Evolutionary conservation across 2,888 invertebrate genomes (phyloP).

Genomic region (Drosophila maculinotata): DNA sequence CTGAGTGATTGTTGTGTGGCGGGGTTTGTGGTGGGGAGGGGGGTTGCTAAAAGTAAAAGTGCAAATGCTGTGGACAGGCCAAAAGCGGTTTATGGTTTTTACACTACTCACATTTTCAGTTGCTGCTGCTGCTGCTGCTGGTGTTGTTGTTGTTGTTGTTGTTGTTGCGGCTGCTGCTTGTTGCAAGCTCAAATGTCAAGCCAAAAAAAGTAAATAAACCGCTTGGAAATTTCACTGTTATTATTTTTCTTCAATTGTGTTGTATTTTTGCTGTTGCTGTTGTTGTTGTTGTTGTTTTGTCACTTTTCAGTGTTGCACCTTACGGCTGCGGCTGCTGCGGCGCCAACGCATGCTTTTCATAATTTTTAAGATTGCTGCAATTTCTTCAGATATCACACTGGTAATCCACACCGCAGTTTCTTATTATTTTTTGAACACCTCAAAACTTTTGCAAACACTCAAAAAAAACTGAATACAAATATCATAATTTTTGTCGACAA

Average conservation of each 20-base stretch:
- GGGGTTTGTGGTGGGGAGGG: background rate
- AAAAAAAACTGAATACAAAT: slow-evolving; percentile 41
- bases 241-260: slow-evolving; percentile 11
- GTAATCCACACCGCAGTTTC: slow-evolving; percentile 64
- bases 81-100: slow-evolving; percentile 47
- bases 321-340: slow-evolving; percentile 55
- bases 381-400: slow-evolving; percentile 51
- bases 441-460: slow-evolving; percentile 19
- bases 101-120: slow-evolving; percentile 48
- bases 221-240: slow-evolving; percentile 43
- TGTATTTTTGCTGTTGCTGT: slow-evolving; percentile 6
- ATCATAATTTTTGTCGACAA: slow-evolving; percentile 12
- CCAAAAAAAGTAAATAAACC: slow-evolving; percentile 37
- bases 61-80: slow-evolving; percentile 37
- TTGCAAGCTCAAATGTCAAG: slow-evolving; percentile 54
- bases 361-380: slow-evolving; percentile 33
- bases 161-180: slow-evolving; percentile 33
- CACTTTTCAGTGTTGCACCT: slow-evolving; percentile 51
- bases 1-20: slow-evolving; percentile 1
- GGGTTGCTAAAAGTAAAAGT: slow-evolving; percentile 41
- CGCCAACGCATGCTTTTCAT: slow-evolving; percentile 53
- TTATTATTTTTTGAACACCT: slow-evolving; percentile 16
- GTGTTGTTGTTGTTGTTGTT: slow-evolving; percentile 13
- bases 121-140: slow-evolving; percentile 23
- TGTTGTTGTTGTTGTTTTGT: slow-evolving; percentile 19